A percentile compares a stretch with the other conserved stretches of the same genome.
These are phyloP conservation scores for Manis javanica DNA, from an alignment of 2,797 vertebrate genomes.

Conservation along the genomic window DNA sequence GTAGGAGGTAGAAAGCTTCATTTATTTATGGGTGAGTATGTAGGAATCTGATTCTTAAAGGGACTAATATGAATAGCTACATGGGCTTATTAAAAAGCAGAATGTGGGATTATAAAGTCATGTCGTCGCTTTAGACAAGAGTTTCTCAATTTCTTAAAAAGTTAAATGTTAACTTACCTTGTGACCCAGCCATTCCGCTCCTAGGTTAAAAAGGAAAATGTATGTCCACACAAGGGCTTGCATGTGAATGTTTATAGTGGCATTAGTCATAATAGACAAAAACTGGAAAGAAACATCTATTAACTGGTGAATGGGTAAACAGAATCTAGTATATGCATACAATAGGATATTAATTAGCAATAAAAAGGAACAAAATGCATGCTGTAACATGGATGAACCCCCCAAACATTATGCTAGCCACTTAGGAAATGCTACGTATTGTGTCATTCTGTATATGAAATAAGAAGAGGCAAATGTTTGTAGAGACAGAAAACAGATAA, in stretches of 20 bases:
- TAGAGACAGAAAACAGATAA: neutral
- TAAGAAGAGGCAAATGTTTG: neutral
- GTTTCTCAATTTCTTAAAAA: neutral
- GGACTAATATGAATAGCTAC: neutral
- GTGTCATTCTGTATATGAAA: neutral
- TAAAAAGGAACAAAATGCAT: neutral
- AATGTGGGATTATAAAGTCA: slow-evolving; percentile 10
- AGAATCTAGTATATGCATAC: neutral
- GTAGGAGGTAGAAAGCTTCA: neutral
- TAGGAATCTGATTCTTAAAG: neutral
- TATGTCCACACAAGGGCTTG: neutral
- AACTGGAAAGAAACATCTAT: neutral
- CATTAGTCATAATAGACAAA: neutral
- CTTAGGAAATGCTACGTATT: neutral
- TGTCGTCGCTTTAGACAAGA: neutral
- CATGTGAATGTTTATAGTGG: neutral
- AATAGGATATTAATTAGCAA: neutral
- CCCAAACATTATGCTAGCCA: neutral
- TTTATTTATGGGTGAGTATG: neutral
- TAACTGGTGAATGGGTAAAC: neutral
- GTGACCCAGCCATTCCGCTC: neutral
- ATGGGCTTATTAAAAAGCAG: neutral
- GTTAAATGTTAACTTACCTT: neutral
- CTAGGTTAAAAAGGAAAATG: slow-evolving; percentile 34
- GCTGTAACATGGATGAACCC: neutral